phyloP scores from a whole-genome alignment of 2,113 vertebrate genomes.

The Boulengeromyrus knoepffleri region DNA sequence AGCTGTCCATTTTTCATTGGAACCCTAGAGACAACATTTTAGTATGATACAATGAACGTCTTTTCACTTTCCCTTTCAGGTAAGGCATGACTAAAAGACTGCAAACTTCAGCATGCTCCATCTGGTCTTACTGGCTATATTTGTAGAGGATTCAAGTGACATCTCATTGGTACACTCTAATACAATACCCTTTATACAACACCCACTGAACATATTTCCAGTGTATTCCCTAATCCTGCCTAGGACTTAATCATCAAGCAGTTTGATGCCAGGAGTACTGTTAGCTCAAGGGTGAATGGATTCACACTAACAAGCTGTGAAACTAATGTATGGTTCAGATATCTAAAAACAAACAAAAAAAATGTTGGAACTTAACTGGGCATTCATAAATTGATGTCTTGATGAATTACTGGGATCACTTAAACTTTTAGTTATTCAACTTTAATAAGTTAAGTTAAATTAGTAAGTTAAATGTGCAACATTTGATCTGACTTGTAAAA shows the following conservation, averaged over 20 bases:
- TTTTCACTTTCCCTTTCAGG: background rate
- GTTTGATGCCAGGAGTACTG: background rate
- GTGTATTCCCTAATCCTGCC: background rate
- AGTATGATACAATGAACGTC: background rate
- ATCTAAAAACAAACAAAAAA: background rate
- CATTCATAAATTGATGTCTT: background rate
- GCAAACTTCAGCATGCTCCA: background rate
- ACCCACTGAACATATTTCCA: background rate
- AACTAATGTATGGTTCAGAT: background rate
- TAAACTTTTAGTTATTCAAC: too few relatives aligned
- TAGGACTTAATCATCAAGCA: background rate
- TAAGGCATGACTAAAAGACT: background rate
- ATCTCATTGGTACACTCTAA: background rate
- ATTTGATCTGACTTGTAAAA: background rate
- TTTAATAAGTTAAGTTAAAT: too few relatives aligned
- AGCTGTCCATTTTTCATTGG: background rate
- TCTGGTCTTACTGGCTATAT: background rate
- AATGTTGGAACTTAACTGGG: background rate
- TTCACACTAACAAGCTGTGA: background rate
- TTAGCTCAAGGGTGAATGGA: background rate
- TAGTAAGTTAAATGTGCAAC: background rate
- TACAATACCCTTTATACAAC: background rate
- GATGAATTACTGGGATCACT: background rate
- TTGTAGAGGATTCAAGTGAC: background rate
- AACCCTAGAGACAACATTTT: background rate